A percentile compares a stretch with the other conserved stretches of the same genome.
These are phyloP conservation scores for Drosophila baimaii DNA, from an alignment of 1,140 invertebrate species.

Conservation along the genomic window DNA sequence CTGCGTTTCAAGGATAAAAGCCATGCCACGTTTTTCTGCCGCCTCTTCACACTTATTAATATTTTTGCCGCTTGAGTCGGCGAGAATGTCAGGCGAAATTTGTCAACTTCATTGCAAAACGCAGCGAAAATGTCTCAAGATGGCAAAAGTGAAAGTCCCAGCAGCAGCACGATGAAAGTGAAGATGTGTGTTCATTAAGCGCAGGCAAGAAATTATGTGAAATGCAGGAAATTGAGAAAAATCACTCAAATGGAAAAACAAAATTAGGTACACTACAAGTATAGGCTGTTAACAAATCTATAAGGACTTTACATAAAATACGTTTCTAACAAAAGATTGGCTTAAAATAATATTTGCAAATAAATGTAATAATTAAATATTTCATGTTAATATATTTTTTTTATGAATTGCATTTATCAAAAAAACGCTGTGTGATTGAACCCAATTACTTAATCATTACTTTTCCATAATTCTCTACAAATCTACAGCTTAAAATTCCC, in stretches of 20 bases:
- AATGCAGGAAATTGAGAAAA: constrained; percentile 1
- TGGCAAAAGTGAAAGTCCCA: constrained; percentile 35
- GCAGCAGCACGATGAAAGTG: constrained; percentile 35
- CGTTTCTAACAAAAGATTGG: too few relatives aligned
- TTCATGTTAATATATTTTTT: too few relatives aligned
- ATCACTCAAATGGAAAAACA: not conserved
- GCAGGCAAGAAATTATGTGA: constrained; percentile 1
- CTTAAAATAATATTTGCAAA: too few relatives aligned
- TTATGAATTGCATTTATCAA: too few relatives aligned
- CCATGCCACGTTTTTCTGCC: constrained; percentile 18
- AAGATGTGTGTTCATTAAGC: constrained; percentile 22
- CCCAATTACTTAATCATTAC: too few relatives aligned
- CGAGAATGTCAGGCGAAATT: constrained; percentile 59
- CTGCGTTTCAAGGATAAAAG: constrained; percentile 42
- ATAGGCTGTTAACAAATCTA: not conserved
- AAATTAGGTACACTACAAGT: not conserved
- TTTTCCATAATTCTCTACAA: too few relatives aligned
- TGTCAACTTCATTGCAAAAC: constrained; percentile 63
- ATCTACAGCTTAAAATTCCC: too few relatives aligned
- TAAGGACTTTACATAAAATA: too few relatives aligned
- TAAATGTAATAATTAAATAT: too few relatives aligned
- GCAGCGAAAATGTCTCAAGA: constrained; percentile 50
- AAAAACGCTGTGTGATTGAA: too few relatives aligned
- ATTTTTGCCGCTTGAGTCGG: constrained; percentile 10
- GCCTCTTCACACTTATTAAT: constrained; percentile 40